Evolutionary conservation across 2,113 vertebrate genomes (phyloP).

Genomic region (Mastomys natalensis): DNA sequence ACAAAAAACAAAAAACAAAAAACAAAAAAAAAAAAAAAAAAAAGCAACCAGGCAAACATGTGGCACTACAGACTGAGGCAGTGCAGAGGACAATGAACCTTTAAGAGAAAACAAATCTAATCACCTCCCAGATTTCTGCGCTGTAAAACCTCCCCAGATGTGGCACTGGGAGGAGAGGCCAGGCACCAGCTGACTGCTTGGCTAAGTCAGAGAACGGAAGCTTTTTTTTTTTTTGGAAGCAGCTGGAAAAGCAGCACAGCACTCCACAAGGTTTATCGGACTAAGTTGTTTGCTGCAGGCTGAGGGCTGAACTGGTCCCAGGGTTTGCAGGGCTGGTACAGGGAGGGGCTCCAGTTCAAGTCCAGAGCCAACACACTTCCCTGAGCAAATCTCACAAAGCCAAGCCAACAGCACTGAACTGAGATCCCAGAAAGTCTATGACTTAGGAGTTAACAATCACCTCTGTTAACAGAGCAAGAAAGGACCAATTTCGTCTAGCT

Average conservation of each 20-base stretch:
- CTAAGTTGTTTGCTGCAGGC: neutral
- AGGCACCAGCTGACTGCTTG: neutral
- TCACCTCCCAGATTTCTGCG: neutral
- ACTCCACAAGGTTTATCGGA: neutral
- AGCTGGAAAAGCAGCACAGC: neutral
- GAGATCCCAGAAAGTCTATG: neutral
- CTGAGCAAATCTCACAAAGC: neutral
- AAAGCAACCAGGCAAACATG: constrained; percentile 10
- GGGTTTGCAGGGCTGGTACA: neutral
- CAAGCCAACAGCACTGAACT: neutral
- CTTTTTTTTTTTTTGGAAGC: neutral
- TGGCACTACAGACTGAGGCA: neutral
- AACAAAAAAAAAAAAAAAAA: too few relatives aligned
- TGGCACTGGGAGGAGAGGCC: neutral
- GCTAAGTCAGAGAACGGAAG: neutral
- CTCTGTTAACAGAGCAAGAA: neutral
- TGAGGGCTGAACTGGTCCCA: neutral
- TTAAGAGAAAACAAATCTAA: constrained; percentile 14
- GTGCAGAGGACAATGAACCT: neutral
- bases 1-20: too few relatives aligned
- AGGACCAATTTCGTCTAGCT: neutral
- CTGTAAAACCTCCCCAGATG: neutral
- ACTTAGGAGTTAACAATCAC: neutral
- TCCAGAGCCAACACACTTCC: neutral
- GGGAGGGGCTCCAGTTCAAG: neutral